phyloP scores from a whole-genome alignment of 2,888 invertebrate genomes.

The Ormyrus nitidulus region DNA sequence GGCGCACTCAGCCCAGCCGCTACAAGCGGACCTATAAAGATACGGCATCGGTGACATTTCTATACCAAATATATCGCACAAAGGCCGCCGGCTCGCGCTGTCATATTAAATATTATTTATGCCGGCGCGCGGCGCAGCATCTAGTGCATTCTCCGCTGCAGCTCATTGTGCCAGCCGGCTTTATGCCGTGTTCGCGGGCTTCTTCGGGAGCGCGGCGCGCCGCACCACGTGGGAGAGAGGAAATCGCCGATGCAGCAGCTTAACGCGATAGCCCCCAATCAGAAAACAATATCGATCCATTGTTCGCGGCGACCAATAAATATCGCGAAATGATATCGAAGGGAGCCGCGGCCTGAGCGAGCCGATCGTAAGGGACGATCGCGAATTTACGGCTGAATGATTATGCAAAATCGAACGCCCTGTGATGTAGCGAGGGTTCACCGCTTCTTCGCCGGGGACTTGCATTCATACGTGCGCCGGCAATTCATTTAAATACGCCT shows the following conservation, averaged over 20 bases:
- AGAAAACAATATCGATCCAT: conserved; percentile 76
- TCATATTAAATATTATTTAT: conserved; percentile 76
- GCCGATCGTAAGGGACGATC: conserved; percentile 42
- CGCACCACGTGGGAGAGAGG: too few relatives aligned
- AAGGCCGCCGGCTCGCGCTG: conserved; percentile 70
- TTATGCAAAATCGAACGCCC: conserved; percentile 38
- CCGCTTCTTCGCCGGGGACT: too few relatives aligned
- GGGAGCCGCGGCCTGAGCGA: conserved; percentile 17
- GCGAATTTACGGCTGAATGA: conserved; percentile 28
- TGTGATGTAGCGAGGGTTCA: too few relatives aligned
- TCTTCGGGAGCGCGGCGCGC: too few relatives aligned
- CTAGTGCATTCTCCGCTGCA: conserved; percentile 48
- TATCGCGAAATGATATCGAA: conserved; percentile 68
- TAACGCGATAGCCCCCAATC: conserved; percentile 66
- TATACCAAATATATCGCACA: conserved; percentile 74
- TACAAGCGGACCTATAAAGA: conserved; percentile 61
- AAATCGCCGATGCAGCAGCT: conserved; percentile 34
- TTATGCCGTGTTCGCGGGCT: neutral
- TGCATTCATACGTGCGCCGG: too few relatives aligned
- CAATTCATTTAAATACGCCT: too few relatives aligned
- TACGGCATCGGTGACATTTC: conserved; percentile 74
- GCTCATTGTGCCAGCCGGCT: conserved; percentile 41
- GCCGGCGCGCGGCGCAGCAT: conserved; percentile 56
- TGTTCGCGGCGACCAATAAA: conserved; percentile 72
- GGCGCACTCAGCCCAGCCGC: conserved; percentile 19